Evolutionary conservation across 2,113 vertebrate species (phyloP).

Genomic region (Pollimyrus isidori): DNA sequence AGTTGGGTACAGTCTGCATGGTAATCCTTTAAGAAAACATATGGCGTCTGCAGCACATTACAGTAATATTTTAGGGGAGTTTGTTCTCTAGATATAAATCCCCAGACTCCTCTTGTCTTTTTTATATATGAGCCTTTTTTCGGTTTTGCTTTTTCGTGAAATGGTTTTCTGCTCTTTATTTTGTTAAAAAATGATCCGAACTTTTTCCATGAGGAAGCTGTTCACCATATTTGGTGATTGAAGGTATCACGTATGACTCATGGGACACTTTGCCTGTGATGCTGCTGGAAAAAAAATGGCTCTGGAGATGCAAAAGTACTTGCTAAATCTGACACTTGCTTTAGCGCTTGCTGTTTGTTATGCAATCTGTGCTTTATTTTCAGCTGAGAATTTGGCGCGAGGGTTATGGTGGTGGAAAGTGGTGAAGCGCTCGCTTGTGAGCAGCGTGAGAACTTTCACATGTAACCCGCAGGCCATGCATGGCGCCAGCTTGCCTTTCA

Average conservation of each 20-base stretch:
- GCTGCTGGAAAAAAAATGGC: neutral
- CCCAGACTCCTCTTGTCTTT: neutral
- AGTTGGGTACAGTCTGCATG: neutral
- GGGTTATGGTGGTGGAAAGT: neutral
- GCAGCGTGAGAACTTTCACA: neutral
- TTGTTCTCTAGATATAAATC: neutral
- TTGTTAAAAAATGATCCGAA: neutral
- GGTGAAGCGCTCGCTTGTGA: neutral
- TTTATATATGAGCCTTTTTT: neutral
- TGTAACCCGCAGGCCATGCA: neutral
- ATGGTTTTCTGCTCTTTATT: neutral
- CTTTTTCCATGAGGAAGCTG: neutral
- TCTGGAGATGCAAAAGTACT: neutral
- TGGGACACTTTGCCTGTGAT: neutral
- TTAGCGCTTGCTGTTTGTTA: neutral
- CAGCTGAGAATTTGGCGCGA: neutral
- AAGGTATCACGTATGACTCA: neutral
- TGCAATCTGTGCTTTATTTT: constrained; percentile 10
- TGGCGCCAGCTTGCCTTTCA: neutral
- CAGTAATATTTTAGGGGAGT: neutral
- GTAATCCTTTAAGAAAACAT: neutral
- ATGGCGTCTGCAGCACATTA: neutral
- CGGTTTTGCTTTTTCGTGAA: neutral
- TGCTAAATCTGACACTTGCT: constrained; percentile 9
- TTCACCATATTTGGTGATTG: neutral